Base-by-base conservation (phyloP, 1,140 invertebrate species). In the Contarinia nasturtii region DNA sequence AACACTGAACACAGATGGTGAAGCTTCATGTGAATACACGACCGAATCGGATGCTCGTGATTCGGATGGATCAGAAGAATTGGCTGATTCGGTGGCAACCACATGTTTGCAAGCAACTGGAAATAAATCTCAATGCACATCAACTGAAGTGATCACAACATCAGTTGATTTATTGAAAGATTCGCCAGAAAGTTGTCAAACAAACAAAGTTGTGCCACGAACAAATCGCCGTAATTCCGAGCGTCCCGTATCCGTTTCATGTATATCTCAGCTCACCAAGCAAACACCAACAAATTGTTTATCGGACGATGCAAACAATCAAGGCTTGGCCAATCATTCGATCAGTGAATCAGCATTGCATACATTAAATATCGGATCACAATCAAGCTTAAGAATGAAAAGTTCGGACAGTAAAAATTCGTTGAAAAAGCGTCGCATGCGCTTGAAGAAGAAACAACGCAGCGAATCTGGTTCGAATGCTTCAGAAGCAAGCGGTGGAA, bases 11-110 rank as follows among this genome's bases (percentile, higher is more conserved):
- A 27, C 49, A 50, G 46, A 34, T 50, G 8, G 45, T 52, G 87
- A 93, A 59, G 88, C 88, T 0, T 90, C 86, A 51, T 82, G 85
- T 18, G 87, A 91, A 67, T 86, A 86, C 49, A 90, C 86, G 22
- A 84, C 79, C 15, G 72, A 85, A 55, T 81, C 79, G 41, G 79
- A 80, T 54, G 73, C 76, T 33, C 69, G 65, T 34, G 67, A 70
- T 19, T 82, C 80, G 0, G 70, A 80, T 49, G 76, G 76, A 2
- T 83, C 82, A 0, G 82, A 84, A 53, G 82, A 84, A 49, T 65
- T 76, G 20, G 72, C 76, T 50, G 73, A 75, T 50, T 80, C 76
- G 51, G 69, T 79, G 18, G 71, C 73, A 20, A 77, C 27, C 4
- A 27, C 75, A 14, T 76, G 71, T 55, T 67, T 73, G 57, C 55